These are phyloP conservation scores for Lycia hirtaria DNA, from an alignment of 2,888 invertebrate genomes.

Conservation along the genomic window DNA sequence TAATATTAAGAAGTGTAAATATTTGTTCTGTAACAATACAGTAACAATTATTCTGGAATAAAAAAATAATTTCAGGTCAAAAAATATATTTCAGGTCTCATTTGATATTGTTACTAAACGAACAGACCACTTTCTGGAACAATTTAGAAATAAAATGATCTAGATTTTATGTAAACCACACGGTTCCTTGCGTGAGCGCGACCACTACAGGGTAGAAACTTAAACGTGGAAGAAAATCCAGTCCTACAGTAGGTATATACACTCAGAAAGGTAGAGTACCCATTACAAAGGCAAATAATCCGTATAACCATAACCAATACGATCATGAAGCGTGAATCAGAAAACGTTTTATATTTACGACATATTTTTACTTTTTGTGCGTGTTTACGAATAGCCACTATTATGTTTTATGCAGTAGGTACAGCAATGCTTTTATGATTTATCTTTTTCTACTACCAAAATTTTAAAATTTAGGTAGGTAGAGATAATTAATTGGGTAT, in stretches of 20 bases:
- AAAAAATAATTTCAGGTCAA: too few relatives aligned
- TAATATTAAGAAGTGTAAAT: too few relatives aligned
- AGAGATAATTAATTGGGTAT: background rate
- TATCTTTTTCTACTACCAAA: background rate
- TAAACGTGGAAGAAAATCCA: slow-evolving; percentile 40
- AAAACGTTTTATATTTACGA: slow-evolving; percentile 42
- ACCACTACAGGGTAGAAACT: too few relatives aligned
- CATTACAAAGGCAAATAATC: slow-evolving; percentile 50
- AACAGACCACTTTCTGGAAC: too few relatives aligned
- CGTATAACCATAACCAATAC: slow-evolving; percentile 50
- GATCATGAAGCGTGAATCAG: slow-evolving; percentile 46
- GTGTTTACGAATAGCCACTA: slow-evolving; percentile 24
- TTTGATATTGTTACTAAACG: too few relatives aligned
- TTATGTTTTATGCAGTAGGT: slow-evolving; percentile 32
- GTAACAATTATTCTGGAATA: too few relatives aligned
- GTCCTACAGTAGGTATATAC: slow-evolving; percentile 43
- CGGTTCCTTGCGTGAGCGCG: too few relatives aligned
- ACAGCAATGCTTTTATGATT: slow-evolving; percentile 5
- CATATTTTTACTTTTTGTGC: slow-evolving; percentile 31
- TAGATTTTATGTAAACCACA: too few relatives aligned
- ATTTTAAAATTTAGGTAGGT: background rate
- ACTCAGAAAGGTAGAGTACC: slow-evolving; percentile 23
- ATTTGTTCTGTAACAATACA: too few relatives aligned
- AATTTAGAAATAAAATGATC: too few relatives aligned
- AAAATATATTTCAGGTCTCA: too few relatives aligned